A percentile compares a stretch with the other conserved stretches of the same genome.
Conservation (phyloP, 2,888 invertebrate species). For the Eubasilissa splendida region DNA sequence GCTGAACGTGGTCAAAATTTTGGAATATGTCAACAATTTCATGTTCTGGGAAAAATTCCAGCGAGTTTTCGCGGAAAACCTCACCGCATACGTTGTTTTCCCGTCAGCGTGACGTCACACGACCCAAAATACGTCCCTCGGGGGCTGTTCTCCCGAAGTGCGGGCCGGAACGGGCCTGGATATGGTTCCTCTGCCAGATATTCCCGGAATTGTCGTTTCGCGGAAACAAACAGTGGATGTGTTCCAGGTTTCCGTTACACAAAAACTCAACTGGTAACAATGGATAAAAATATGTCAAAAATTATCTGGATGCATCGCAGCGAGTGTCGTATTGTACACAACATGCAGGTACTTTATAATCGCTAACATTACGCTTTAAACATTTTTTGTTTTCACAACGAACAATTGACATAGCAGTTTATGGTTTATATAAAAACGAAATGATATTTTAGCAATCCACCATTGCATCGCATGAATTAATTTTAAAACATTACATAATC, state of each 20-base stretch:
- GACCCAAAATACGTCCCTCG: constrained; percentile 1
- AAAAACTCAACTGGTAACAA: neutral
- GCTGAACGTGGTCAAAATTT: neutral
- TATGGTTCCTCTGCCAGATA: constrained; percentile 16
- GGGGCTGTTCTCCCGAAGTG: constrained; percentile 16
- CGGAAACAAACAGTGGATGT: neutral
- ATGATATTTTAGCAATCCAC: no score
- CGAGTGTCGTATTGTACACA: neutral
- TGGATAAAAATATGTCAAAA: neutral
- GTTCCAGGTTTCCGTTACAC: neutral
- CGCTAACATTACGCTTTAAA: no score
- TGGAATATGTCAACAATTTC: neutral
- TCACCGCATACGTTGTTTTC: neutral
- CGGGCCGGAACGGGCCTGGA: constrained; percentile 6
- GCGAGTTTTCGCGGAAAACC: constrained; percentile 5
- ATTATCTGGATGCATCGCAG: neutral
- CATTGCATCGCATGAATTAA: no score
- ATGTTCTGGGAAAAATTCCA: neutral
- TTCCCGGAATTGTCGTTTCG: constrained; percentile 10
- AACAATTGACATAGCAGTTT: no score
- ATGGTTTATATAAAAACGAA: no score
- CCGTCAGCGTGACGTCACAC: constrained; percentile 11
- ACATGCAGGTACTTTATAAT: neutral
- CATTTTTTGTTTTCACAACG: no score
- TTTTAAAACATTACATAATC: no score